A percentile compares a stretch with the other conserved stretches of the same genome.
phyloP scores from a whole-genome alignment of 2,888 invertebrate species.

The Ophion slaviceki region DNA sequence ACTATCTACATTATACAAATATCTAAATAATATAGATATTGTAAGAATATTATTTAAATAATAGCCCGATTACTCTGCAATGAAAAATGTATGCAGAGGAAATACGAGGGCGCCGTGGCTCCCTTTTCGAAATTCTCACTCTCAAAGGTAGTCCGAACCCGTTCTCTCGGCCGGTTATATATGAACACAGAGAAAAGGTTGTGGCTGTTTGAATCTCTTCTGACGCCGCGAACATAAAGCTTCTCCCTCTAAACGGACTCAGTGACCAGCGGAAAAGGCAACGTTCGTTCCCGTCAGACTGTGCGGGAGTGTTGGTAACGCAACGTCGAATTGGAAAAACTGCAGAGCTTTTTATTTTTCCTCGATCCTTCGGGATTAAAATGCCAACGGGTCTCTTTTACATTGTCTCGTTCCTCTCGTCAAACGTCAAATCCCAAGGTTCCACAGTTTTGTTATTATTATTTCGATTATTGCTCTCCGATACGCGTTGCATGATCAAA shows the following conservation, averaged over 20 bases:
- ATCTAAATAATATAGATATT: background rate
- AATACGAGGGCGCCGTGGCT: background rate
- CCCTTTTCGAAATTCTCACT: conserved; percentile 1
- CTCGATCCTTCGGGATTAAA: conserved; percentile 48
- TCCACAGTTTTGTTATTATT: conserved; percentile 15
- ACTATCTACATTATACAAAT: too few species aligned
- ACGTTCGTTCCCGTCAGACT: conserved; percentile 43
- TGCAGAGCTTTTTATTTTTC: conserved; percentile 27
- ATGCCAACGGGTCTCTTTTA: conserved; percentile 41
- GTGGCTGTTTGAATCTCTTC: conserved; percentile 18
- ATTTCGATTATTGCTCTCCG: background rate
- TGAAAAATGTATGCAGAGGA: background rate
- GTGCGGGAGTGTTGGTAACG: conserved; percentile 1
- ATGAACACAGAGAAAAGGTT: conserved; percentile 10
- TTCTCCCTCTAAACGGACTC: conserved; percentile 10
- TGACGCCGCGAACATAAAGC: conserved; percentile 36
- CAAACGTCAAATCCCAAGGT: conserved; percentile 34
- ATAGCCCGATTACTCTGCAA: background rate
- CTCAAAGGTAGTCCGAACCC: background rate
- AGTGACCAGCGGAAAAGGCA: conserved; percentile 50
- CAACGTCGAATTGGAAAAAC: conserved; percentile 37
- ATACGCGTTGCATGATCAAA: background rate
- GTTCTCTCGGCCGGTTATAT: background rate
- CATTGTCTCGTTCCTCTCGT: conserved; percentile 18
- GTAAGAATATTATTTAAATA: too few species aligned